Conservation (phyloP, 2,888 invertebrate genomes). For the Ophion slaviceki region DNA sequence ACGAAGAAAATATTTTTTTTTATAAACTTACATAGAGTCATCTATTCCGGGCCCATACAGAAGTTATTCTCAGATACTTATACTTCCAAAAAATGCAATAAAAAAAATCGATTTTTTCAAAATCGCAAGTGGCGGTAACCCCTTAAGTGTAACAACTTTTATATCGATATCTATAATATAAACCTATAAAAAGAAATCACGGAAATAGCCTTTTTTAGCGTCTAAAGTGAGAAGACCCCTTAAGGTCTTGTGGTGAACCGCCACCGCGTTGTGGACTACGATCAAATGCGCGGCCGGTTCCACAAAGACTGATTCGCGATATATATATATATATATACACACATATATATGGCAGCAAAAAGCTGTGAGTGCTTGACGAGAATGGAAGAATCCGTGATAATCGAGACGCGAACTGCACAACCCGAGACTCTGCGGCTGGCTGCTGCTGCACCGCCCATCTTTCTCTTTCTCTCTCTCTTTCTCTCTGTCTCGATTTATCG, state of each 20-base stretch:
- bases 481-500: slow-evolving; percentile 60
- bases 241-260: slow-evolving; percentile 45
- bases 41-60: too few species aligned
- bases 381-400: slow-evolving; percentile 50
- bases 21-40: too few species aligned
- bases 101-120: too few species aligned
- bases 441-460: slow-evolving; percentile 30
- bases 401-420: slow-evolving; percentile 50
- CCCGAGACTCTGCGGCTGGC: slow-evolving; percentile 34
- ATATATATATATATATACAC: not conserved
- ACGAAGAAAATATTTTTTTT: too few species aligned
- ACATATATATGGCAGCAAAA: slow-evolving; percentile 6
- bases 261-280: slow-evolving; percentile 19
- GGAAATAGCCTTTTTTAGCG: not conserved
- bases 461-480: slow-evolving; percentile 11
- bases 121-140: too few species aligned
- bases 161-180: too few species aligned
- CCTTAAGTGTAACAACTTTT: too few species aligned
- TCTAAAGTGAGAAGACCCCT: not conserved
- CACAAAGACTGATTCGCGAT: not conserved
- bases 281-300: slow-evolving; percentile 36
- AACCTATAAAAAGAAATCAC: too few species aligned
- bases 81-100: too few species aligned
- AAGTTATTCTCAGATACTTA: too few species aligned
- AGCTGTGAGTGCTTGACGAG: slow-evolving; percentile 15